A percentile compares a stretch with the other conserved stretches of the same genome.
phyloP scores from a whole-genome alignment of 2,888 invertebrate genomes.

The Zygothrica quintamaculata region DNA sequence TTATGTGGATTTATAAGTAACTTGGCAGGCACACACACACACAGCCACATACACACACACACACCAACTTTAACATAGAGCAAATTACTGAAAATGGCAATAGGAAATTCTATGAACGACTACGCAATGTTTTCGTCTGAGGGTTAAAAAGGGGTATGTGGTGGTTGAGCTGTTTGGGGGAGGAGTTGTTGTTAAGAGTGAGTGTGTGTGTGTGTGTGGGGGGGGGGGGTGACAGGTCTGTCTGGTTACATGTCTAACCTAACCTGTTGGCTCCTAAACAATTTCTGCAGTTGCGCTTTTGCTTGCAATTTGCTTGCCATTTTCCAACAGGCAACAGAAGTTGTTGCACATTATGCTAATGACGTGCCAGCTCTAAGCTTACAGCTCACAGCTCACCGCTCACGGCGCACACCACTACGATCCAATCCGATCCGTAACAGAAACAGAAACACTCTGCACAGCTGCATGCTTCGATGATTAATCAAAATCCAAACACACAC shows the following conservation, averaged over 20 bases:
- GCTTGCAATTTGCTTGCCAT: conserved; percentile 73
- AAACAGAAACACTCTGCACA: conserved; percentile 43
- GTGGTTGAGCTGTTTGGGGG: too few species aligned
- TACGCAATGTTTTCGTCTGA: conserved; percentile 46
- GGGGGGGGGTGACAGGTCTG: not conserved
- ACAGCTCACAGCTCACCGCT: conserved; percentile 48
- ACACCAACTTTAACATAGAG: conserved; percentile 15
- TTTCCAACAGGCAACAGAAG: conserved; percentile 68
- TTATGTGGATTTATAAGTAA: conserved; percentile 41
- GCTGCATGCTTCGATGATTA: conserved; percentile 71
- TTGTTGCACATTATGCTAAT: conserved; percentile 79
- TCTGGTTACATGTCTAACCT: conserved; percentile 1
- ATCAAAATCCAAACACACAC: conserved; percentile 62
- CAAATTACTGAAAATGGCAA: conserved; percentile 51
- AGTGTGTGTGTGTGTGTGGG: conserved; percentile 2
- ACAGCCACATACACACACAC: conserved; percentile 6
- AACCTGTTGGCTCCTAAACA: conserved; percentile 3
- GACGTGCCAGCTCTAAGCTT: conserved; percentile 64
- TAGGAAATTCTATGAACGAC: conserved; percentile 63
- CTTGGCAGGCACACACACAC: conserved; percentile 13
- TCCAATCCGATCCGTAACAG: conserved; percentile 20
- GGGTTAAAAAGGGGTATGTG: not conserved
- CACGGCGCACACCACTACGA: conserved; percentile 22
- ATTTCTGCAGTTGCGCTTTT: conserved; percentile 36
- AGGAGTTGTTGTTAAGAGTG: too few species aligned